These are phyloP conservation scores for Cynopterus sphinx DNA, from an alignment of 2,797 vertebrate genomes.

Conservation along the genomic window DNA sequence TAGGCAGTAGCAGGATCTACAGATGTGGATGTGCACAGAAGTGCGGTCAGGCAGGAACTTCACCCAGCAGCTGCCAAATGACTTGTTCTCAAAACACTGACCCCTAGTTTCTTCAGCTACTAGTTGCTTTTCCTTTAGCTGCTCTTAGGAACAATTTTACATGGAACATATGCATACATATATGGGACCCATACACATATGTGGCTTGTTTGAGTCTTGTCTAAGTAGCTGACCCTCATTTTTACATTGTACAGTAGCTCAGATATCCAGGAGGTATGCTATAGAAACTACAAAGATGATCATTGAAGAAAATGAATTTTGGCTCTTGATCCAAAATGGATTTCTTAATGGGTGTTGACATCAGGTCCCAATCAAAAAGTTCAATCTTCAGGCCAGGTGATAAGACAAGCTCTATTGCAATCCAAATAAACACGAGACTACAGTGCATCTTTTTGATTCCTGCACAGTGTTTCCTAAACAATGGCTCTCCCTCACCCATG, in stretches of 20 bases:
- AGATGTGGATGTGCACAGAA: not conserved
- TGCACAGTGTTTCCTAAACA: not conserved
- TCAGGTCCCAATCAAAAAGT: conserved; percentile 19
- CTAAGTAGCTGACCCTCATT: conserved; percentile 45
- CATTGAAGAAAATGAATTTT: not conserved
- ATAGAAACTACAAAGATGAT: conserved; percentile 36
- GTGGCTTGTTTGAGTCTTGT: conserved; percentile 35
- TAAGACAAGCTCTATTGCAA: not conserved
- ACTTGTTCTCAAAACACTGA: not conserved
- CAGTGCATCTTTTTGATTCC: not conserved
- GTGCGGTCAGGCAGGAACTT: not conserved
- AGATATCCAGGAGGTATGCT: not conserved
- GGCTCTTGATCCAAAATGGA: not conserved
- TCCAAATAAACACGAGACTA: conserved; percentile 30
- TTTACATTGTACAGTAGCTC: conserved; percentile 51
- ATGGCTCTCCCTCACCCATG: not conserved
- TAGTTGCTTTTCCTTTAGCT: conserved; percentile 3
- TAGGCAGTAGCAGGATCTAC: too few relatives aligned
- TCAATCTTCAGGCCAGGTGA: not conserved
- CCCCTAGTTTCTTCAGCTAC: not conserved
- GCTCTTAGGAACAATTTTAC: not conserved
- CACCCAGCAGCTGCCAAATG: not conserved
- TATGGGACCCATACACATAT: not conserved
- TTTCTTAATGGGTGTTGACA: conserved; percentile 58
- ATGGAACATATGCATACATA: too few relatives aligned